phyloP scores from a whole-genome alignment of 2,888 invertebrate species.

The Pediacus dermestoides region DNA sequence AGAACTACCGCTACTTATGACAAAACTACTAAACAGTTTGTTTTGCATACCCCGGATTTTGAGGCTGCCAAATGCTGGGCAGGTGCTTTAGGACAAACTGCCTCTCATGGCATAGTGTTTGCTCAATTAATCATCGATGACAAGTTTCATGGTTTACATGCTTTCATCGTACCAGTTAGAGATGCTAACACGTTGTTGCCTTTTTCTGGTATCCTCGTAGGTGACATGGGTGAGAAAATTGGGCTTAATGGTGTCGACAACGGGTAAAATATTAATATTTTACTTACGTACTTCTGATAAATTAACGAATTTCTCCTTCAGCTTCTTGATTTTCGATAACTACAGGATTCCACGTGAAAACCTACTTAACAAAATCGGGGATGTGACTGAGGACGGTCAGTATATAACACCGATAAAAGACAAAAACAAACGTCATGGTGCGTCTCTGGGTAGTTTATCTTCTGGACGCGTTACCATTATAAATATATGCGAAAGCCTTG shows the following conservation, averaged over 20 bases:
- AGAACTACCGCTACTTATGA: conserved; percentile 81
- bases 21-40: conserved; percentile 64
- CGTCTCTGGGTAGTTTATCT: conserved; percentile 79
- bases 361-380: conserved; percentile 80
- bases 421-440: conserved; percentile 79
- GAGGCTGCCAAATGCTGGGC: conserved; percentile 84
- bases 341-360: conserved; percentile 76
- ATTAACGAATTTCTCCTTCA: conserved; percentile 34
- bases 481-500: conserved; percentile 57
- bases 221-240: conserved; percentile 90
- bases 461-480: conserved; percentile 77
- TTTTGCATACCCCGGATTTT: conserved; percentile 72
- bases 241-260: conserved; percentile 92
- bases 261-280: conserved; percentile 59
- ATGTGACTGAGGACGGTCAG: conserved; percentile 78
- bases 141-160: conserved; percentile 77
- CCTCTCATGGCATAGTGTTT: conserved; percentile 84
- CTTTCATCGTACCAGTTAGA: conserved; percentile 84
- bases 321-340: conserved; percentile 73
- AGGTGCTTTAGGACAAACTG: conserved; percentile 73
- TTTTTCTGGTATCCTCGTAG: conserved; percentile 76
- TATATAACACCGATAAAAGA: conserved; percentile 79
- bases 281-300: conserved; percentile 1
- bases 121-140: conserved; percentile 82
- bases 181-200: conserved; percentile 69